phyloP scores from a whole-genome alignment of 2,888 invertebrate genomes.

The Hypomecis punctinalis region DNA sequence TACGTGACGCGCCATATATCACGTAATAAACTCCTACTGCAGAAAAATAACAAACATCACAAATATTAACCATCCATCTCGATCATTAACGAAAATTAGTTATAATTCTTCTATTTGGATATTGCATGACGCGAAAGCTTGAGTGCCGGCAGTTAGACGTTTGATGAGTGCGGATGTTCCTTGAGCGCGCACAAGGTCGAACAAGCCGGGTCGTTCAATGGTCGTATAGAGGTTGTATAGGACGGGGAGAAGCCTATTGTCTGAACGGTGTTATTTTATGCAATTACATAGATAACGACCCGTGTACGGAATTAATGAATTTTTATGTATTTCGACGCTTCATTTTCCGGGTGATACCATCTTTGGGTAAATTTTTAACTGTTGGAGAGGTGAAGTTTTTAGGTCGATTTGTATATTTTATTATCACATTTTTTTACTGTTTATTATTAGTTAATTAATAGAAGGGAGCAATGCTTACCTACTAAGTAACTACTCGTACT shows the following conservation, averaged over 20 bases:
- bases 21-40: no score
- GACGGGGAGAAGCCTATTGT: constrained; percentile 63
- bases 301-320: constrained; percentile 60
- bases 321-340: constrained; percentile 54
- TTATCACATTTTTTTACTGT: not conserved
- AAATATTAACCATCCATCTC: not conserved
- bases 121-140: constrained; percentile 31
- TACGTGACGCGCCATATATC: no score
- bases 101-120: constrained; percentile 26
- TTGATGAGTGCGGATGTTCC: constrained; percentile 75
- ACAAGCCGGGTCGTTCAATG: constrained; percentile 65
- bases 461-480: no score
- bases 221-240: constrained; percentile 72
- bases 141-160: constrained; percentile 28
- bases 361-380: constrained; percentile 42
- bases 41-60: no score
- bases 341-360: constrained; percentile 63
- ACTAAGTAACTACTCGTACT: no score
- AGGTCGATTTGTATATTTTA: not conserved
- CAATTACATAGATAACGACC: constrained; percentile 71
- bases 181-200: constrained; percentile 73
- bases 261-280: constrained; percentile 57
- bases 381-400: not conserved
- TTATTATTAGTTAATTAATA: no score
- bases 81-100: constrained; percentile 17